Percentiles rank a stretch among this genome's conserved stretches.
These are phyloP conservation scores for Chloroceryle aenea DNA, from an alignment of 2,113 vertebrate species.

Conservation along the genomic window DNA sequence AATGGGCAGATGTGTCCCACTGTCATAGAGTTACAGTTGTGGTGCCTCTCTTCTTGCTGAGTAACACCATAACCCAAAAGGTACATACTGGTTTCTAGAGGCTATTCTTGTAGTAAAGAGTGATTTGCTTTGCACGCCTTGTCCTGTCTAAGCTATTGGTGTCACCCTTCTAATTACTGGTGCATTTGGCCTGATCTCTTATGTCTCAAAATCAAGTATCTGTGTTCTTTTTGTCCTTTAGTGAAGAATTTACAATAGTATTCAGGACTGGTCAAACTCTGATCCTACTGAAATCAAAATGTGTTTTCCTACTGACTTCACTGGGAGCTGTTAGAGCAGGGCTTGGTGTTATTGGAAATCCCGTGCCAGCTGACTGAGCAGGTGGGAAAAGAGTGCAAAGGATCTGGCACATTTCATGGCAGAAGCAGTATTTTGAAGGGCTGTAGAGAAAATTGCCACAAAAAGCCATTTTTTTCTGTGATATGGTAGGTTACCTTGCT, in stretches of 20 bases:
- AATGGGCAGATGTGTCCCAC: not conserved
- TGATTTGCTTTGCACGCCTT: not conserved
- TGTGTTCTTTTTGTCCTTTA: not conserved
- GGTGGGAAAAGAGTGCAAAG: not conserved
- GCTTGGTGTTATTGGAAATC: not conserved
- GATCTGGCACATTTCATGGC: not conserved
- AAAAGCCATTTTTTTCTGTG: not conserved
- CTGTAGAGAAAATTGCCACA: not conserved
- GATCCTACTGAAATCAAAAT: not conserved
- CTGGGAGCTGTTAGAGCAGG: not conserved
- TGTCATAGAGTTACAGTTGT: not conserved
- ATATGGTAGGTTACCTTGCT: not conserved
- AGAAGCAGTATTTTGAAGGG: not conserved
- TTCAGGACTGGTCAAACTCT: not conserved
- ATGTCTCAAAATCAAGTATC: not conserved
- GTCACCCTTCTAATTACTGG: not conserved
- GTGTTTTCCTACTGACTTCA: not conserved
- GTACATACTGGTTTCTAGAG: not conserved
- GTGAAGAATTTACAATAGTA: not conserved
- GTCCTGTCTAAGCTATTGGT: not conserved
- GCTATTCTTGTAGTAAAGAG: not conserved
- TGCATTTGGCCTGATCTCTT: not conserved
- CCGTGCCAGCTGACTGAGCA: not conserved
- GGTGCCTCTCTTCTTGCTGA: not conserved
- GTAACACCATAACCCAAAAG: not conserved